Evolutionary conservation across 2,113 vertebrate genomes (phyloP).

Genomic region (Narcine bancroftii): DNA sequence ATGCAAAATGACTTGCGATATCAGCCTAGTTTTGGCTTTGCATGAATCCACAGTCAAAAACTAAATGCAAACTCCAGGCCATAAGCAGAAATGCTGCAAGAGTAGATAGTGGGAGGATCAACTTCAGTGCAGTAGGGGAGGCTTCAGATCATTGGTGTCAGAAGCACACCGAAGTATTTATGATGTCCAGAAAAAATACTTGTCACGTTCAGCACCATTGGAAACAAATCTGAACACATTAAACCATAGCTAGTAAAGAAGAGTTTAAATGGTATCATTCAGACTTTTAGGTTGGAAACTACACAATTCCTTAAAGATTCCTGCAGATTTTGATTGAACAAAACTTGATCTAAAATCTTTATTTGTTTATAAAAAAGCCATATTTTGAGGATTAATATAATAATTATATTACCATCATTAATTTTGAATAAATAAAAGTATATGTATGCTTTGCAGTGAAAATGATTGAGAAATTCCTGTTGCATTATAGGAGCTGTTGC

Average conservation of each 20-base stretch:
- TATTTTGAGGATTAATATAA: not conserved
- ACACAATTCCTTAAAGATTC: not conserved
- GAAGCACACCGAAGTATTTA: not conserved
- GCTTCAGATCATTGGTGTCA: not conserved
- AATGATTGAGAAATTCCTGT: not conserved
- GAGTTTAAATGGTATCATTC: not conserved
- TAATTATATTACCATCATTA: not conserved
- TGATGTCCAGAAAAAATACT: not conserved
- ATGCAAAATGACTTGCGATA: not conserved
- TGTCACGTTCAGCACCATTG: not conserved
- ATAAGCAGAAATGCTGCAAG: not conserved
- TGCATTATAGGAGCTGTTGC: not conserved
- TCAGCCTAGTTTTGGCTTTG: not conserved
- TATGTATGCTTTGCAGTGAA: not conserved
- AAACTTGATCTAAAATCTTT: not conserved
- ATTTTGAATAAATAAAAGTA: not conserved
- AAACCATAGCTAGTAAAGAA: not conserved
- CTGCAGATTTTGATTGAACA: not conserved
- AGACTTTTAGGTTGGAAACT: not conserved
- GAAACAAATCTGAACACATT: not conserved
- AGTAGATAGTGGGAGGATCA: not conserved
- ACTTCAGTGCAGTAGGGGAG: not conserved
- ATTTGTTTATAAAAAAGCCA: not conserved
- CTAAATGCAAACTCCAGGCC: not conserved
- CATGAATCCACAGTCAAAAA: not conserved